Base-by-base conservation (phyloP, 2,113 vertebrate species). In the Sebastes fasciatus region DNA sequence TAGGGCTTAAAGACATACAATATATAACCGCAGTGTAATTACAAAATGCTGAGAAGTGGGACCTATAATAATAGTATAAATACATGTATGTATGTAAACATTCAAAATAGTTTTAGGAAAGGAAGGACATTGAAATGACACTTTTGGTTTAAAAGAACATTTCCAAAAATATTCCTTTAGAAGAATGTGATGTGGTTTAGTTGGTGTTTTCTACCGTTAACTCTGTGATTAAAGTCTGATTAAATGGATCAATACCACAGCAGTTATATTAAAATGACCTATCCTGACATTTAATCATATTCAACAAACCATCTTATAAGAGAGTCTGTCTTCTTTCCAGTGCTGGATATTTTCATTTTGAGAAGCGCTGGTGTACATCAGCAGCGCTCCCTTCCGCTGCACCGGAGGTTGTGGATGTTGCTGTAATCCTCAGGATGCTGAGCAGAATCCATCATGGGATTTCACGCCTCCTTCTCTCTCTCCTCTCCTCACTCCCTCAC, bases 361-460 rank as follows among this genome's bases (percentile, higher is more conserved):
- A 78, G 48, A 82, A 55, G 61, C 73, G 13, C 55, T 54, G 71
- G 43, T 5, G 87, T 68, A 45, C n/a, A 64, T 71, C 34, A 64
- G 57, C 67, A 73, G 34, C 12, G 6, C 60, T 68, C 54, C 8
- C 72, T 73, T 88, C 63, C 17, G 43, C 78, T 57, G 67, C 82
- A 67, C 77, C 48, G 45, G 46, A 65, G 77, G 55, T 63, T 55
- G 71, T 60, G 77, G 77, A 23, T 79, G 84, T 52, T 65, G 67
- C 70, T 73, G 77, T 89, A 89, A 90, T 91, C 86, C 87, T 85
- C 70, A 43, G 40, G 71, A 84, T 84, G 84, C 80, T 80, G 88
- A 89, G 89, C 73, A 63, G 65, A 84, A 82, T 74, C 71, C 69
- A 89, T 86, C 65, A 83, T 57, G 63, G 86, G 80, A 93, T 89